Conservation (phyloP, 2,113 vertebrate genomes). For the Muscicapa adusta region DNA sequence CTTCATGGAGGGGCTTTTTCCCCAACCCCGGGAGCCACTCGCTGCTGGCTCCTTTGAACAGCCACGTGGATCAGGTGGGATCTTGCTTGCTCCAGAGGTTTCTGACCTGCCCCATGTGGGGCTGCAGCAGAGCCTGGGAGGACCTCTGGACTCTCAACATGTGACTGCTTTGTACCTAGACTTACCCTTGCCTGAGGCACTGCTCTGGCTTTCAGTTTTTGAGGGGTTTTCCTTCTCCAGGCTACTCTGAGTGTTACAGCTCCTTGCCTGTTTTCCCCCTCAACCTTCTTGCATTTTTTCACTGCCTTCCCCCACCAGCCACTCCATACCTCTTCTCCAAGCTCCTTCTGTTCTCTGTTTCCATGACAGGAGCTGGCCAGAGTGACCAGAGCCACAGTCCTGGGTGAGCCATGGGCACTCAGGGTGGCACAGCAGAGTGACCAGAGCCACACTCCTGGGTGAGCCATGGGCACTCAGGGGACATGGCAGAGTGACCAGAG, state of each 20-base stretch:
- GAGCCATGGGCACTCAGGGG: background rate
- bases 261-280: background rate
- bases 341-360: background rate
- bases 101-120: background rate
- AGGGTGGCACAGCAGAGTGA: background rate
- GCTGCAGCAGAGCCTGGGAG: background rate
- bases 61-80: background rate
- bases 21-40: rapidly evolving
- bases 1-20: rapidly evolving
- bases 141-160: background rate
- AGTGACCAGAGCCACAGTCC: background rate
- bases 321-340: rapidly evolving
- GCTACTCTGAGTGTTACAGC: background rate
- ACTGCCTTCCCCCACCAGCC: background rate
- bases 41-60: background rate
- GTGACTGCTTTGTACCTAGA: rapidly evolving
- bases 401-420: background rate
- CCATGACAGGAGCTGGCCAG: rapidly evolving
- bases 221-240: background rate
- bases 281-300: background rate
- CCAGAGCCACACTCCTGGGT: background rate
- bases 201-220: background rate
- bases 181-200: rapidly evolving
- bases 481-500: background rate
- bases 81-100: rapidly evolving